A percentile compares a stretch with the other conserved stretches of the same genome.
These are phyloP conservation scores for Apotomis capreana DNA, from an alignment of 2,888 invertebrate genomes.

Conservation along the genomic window DNA sequence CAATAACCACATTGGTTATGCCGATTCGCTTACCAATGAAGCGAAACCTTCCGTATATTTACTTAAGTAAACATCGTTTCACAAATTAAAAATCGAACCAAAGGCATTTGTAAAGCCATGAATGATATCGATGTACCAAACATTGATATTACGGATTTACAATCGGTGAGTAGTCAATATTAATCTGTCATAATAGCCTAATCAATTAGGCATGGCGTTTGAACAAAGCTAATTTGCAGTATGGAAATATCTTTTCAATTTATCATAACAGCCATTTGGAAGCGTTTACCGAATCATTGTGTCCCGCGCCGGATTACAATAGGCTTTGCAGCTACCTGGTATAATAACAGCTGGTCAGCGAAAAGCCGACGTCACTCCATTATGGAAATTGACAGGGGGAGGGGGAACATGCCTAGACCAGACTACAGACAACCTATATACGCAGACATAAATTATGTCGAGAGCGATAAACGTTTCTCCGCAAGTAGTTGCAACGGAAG, in stretches of 20 bases:
- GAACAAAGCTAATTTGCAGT: conserved; percentile 24
- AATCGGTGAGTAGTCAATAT: background rate
- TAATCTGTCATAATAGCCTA: background rate
- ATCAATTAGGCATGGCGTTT: conserved; percentile 5
- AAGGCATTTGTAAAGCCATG: too few relatives aligned
- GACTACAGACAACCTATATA: conserved; percentile 44
- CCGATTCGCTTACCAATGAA: too few relatives aligned
- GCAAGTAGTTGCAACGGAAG: background rate
- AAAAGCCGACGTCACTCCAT: conserved; percentile 63
- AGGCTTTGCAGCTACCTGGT: conserved; percentile 45
- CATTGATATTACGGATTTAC: too few relatives aligned
- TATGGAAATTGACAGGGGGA: conserved; percentile 71
- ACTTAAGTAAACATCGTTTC: too few relatives aligned
- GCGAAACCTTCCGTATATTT: too few relatives aligned
- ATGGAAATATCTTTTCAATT: conserved; percentile 33
- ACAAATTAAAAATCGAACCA: too few relatives aligned
- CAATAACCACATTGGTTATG: background rate
- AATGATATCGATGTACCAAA: too few relatives aligned
- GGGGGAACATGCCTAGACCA: conserved; percentile 45
- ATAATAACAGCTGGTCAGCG: conserved; percentile 67
- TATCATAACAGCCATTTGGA: conserved; percentile 42
- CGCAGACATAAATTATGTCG: conserved; percentile 13
- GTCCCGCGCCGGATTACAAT: conserved; percentile 47
- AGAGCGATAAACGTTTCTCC: conserved; percentile 11
- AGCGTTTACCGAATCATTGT: conserved; percentile 49